Percentiles rank a stretch among this genome's conserved stretches.
Conservation (phyloP, 2,888 invertebrate species). For the Parascotia fuliginaria region DNA sequence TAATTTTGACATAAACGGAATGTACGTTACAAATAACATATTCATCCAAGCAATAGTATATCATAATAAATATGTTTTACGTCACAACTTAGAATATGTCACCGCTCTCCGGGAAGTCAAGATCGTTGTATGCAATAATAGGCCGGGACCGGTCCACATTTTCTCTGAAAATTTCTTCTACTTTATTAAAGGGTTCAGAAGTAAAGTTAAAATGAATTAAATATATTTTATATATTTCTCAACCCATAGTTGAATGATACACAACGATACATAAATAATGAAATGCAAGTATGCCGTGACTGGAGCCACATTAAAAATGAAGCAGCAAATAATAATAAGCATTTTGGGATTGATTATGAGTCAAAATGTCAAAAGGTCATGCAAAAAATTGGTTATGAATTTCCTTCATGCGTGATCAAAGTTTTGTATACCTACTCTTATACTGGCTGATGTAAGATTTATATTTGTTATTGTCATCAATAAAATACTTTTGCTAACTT, state of each 20-base stretch:
- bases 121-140: slow-evolving; percentile 95
- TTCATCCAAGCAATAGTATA: slow-evolving; percentile 30
- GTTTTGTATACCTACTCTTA: background rate
- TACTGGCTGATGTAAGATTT: too few relatives aligned
- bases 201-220: slow-evolving; percentile 31
- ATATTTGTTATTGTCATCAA: too few relatives aligned
- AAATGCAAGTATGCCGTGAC: slow-evolving; percentile 12
- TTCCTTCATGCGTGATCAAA: slow-evolving; percentile 12
- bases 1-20: slow-evolving; percentile 31
- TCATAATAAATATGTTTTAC: slow-evolving; percentile 34
- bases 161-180: slow-evolving; percentile 86
- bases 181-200: slow-evolving; percentile 54
- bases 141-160: slow-evolving; percentile 90
- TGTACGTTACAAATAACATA: slow-evolving; percentile 36
- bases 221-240: slow-evolving; percentile 18
- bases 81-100: slow-evolving; percentile 88
- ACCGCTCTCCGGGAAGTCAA: slow-evolving; percentile 94
- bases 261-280: slow-evolving; percentile 17
- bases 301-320: slow-evolving; percentile 20
- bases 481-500: too few relatives aligned
- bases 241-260: slow-evolving; percentile 25
- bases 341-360: slow-evolving; percentile 20
- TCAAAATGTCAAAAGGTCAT: slow-evolving; percentile 70
- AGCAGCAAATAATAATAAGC: slow-evolving; percentile 31
- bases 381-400: slow-evolving; percentile 64